Percentiles rank a stretch among this genome's conserved stretches.
Evolutionary conservation across 2,113 vertebrate species (phyloP).

Genomic region (Piprites chloris): DNA sequence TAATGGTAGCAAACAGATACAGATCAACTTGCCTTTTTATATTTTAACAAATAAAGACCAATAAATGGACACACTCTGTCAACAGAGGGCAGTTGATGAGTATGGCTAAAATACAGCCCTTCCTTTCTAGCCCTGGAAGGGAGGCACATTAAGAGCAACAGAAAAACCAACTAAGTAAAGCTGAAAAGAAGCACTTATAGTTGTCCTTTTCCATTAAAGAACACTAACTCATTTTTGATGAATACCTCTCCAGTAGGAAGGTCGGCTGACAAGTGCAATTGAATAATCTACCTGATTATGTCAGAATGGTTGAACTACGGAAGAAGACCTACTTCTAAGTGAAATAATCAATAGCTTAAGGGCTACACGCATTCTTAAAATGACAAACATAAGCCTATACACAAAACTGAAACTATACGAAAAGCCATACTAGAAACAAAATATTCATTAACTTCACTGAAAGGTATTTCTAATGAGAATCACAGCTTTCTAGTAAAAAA

Average conservation of each 20-base stretch:
- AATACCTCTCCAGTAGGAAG: background rate
- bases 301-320: background rate
- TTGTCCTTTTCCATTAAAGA: background rate
- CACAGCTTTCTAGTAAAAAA: background rate
- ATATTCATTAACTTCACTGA: background rate
- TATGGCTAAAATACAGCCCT: background rate
- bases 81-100: background rate
- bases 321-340: background rate
- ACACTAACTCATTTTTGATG: background rate
- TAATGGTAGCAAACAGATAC: background rate
- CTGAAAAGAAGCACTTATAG: background rate
- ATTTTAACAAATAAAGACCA: background rate
- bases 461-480: background rate
- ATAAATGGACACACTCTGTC: background rate
- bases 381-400: background rate
- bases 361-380: background rate
- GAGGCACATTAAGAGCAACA: background rate
- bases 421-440: background rate
- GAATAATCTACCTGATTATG: background rate
- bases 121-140: background rate
- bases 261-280: background rate
- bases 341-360: background rate
- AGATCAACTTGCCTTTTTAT: background rate
- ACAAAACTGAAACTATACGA: background rate
- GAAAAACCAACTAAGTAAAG: background rate